Base-by-base conservation (phyloP, 23 tunicate genomes). In the Ascidia mentula region DNA sequence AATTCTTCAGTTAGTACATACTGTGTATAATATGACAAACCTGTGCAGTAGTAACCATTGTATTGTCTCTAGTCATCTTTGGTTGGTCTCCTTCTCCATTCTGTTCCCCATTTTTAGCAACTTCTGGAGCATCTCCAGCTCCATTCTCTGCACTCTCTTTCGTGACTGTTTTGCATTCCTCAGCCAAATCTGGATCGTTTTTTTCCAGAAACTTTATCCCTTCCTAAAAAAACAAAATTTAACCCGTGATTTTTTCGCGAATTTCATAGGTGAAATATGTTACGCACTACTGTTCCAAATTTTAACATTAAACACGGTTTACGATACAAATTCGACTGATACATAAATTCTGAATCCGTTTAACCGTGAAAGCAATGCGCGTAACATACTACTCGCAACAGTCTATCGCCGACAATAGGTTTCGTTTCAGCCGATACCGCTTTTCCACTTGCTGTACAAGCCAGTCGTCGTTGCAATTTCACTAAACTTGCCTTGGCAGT, bases 121-220 rank as follows among this genome's bases (percentile, higher is more conserved):
- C 75, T 78, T 69, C 88, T 33, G 88, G 88, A 1, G 88, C 95
- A 84, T 89, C 95, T 0, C 95, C 95, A 31, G 95, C 59, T 72
- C 95, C 95, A 74, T 84, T 84, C 42, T 83, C 75, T 35, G 82
- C 83, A 73, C 34, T 38, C 26, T 83, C 85, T 39, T 84, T 84
- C 0, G 76, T 22, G 18, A 72, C 80, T 24, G 77, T 34, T 70
- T 87, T 87, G 71, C 84, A 72, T 61, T 87, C 46, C 40, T 81
- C 75, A 3, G 92, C 92, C 40, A 87, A 69, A 40, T 76, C 86
- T 12, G 86, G 86, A 20, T 60, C 76, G 22, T 46, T 37, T 46
- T 87, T 87, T 87, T 87, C 86, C 78, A 81, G 69, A n/a, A 36
- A 76, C 34, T 76, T 77, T 18, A 87, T 73, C 69, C 92, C 92